Base-by-base conservation (phyloP, 2,113 vertebrate species). In the mouse (Mus musculus) region DNA sequence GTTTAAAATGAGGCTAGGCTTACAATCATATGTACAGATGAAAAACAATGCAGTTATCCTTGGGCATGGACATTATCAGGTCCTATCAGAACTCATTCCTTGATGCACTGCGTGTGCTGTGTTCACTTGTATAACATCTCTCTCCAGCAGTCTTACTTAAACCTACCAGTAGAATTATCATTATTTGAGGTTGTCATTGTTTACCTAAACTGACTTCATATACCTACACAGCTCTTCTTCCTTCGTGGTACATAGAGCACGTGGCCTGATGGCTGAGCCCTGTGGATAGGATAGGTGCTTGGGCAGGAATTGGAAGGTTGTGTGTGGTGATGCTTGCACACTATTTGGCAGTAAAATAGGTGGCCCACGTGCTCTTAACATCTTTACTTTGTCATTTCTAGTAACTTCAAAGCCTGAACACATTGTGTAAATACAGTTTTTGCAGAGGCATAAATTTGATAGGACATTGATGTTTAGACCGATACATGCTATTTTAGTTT, bases 381-480 rank as follows among this genome's bases (percentile, higher is more conserved):
- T 80, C 82, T 73, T 69, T 77, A 75, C 95, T 93, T 95, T 89
- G 52, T 84, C 1, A 92, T 93, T 95, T 86, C 28, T 52, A 36
- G 72, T 91, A 61, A 88, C 5, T 16, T 80, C 76, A 94, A 65
- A 90, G 24, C 19, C 72, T 24, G n/a, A 93, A 93, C 54, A 24
- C 14, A 49, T 8, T 3, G 72, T 72, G 14, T 71, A 88, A 87
- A 56, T 91, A 3, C 56, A 39, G 39, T 85, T 59, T 96, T 84
- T 89, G 17, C 8, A 63, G 61, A 88, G 71, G 17, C n/a, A 75
- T 75, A 54, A 42, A 93, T 88, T 89, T 67, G 78, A 95, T 75
- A 6, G 5, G 42, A 76, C 76, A 42, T 22, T 54, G 9, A 8
- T 92, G 49, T 67, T 93, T n/a, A 54, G 20, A 69, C 12, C 46